Conservation (phyloP, 2,113 vertebrate species). For the Ondatra zibethicus region DNA sequence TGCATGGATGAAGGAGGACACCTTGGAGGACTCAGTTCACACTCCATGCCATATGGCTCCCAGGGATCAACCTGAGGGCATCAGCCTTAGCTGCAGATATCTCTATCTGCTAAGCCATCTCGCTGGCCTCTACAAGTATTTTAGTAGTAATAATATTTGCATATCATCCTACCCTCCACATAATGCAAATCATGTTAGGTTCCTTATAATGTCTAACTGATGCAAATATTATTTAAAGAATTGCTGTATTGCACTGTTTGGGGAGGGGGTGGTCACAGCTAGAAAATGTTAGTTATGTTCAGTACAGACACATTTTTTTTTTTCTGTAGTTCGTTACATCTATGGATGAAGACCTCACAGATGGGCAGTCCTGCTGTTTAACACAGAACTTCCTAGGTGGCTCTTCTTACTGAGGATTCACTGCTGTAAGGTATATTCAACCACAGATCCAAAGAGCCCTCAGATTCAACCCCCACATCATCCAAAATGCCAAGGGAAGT, state of each 20-base stretch:
- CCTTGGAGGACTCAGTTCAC: neutral
- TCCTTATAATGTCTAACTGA: neutral
- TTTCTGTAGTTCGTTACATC: neutral
- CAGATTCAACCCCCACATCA: neutral
- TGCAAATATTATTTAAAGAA: neutral
- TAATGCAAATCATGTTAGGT: neutral
- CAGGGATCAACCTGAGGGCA: neutral
- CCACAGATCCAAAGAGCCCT: neutral
- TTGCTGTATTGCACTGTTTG: neutral
- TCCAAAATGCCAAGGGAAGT: neutral
- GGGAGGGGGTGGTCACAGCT: neutral
- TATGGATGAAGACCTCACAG: neutral
- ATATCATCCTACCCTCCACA: neutral
- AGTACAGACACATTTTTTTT: neutral
- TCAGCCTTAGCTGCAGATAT: neutral
- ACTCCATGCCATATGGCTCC: neutral
- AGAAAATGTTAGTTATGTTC: neutral
- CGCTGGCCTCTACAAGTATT: neutral
- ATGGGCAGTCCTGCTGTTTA: too few species aligned
- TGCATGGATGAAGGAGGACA: neutral
- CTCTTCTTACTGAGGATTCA: neutral
- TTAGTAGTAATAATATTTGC: neutral
- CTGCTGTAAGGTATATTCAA: neutral
- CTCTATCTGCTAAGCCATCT: neutral
- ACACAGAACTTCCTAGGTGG: too few species aligned